These are phyloP conservation scores for Phoeniculus purpureus DNA, from an alignment of 2,797 vertebrate genomes.

Conservation along the genomic window DNA sequence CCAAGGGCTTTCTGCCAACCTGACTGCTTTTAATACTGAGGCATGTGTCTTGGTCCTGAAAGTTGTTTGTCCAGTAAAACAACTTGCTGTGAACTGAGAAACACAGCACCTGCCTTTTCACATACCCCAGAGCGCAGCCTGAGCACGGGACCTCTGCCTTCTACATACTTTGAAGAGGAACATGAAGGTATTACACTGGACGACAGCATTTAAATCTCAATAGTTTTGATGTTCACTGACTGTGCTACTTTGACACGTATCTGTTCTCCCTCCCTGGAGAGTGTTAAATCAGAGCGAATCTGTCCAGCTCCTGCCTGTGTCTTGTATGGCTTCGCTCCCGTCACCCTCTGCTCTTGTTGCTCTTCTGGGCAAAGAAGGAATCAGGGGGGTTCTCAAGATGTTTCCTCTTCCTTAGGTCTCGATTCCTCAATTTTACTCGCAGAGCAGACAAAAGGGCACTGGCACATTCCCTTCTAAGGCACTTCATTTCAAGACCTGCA, in stretches of 20 bases:
- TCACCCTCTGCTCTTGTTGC: not conserved
- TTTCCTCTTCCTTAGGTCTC: constrained; percentile 53
- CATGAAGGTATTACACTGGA: not conserved
- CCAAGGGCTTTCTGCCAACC: not conserved
- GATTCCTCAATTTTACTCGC: constrained; percentile 45
- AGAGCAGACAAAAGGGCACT: not conserved
- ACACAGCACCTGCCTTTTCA: not conserved
- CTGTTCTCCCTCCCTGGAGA: not conserved
- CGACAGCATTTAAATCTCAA: not conserved
- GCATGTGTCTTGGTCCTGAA: not conserved
- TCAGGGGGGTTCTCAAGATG: not conserved
- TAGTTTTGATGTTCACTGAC: not conserved
- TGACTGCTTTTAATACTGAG: not conserved
- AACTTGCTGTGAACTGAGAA: not conserved
- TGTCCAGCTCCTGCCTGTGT: not conserved
- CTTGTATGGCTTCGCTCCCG: not conserved
- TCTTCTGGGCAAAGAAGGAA: not conserved
- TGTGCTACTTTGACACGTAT: not conserved
- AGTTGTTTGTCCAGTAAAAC: not conserved
- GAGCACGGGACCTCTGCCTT: not conserved
- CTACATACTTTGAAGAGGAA: not conserved
- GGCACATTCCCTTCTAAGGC: not conserved
- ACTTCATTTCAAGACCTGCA: not conserved
- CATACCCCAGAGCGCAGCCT: not conserved
- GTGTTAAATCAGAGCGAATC: not conserved